Evolutionary conservation across 35 echinoderm and acorn worm species (phyloP), one percentile per base, ranked within the genome.

Genomic region (Lytechinus pictus): DNA sequence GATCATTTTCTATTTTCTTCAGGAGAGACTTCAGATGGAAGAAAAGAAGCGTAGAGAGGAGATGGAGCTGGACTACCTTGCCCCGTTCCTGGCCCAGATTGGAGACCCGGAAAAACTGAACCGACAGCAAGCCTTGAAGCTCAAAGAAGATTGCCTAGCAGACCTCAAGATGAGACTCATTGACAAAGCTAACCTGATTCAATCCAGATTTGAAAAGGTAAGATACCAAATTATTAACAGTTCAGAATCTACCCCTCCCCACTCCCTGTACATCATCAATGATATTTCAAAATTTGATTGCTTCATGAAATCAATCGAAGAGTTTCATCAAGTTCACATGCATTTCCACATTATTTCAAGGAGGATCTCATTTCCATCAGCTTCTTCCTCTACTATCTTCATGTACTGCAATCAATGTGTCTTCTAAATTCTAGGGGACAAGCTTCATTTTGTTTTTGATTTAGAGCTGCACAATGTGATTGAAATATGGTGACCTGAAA

Each of bases 201-300:
- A 99, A 54, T 96, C 98, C 13, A 96, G 98, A 88, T 99, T 99
- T 96, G 98, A 99, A 91, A 99, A 99, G 95, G 98, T 98, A 58
- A 60, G 92, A 57, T n/a, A 14, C 66, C 14, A 54, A 14, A 54
- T 21, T n/a, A n/a, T n/a, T n/a, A 58, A 95, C 8, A 86, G 28
- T 44, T 7, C 1, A 29, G 52, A 54, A 21, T 19, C 27, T 28
- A 3, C 4, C 27, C 88, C 8, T 12, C 9, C 8, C 9, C 5
- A 13, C 9, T 88, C 86, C 24, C 86, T 66, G 10, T 66, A 66
- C 0, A 1, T 66, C 60, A 16, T 66, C 12, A 66, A 5, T 66
- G 60, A 4, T 21, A 58, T 13, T 10, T 58, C 19, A 71, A 24
- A 5, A 71, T 5, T 71, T 71, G 24, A 21, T 58, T 0, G 55